Percentiles rank a stretch among this genome's conserved stretches.
Conservation (phyloP, 2,888 invertebrate species). For the Priocnemis perturbator region DNA sequence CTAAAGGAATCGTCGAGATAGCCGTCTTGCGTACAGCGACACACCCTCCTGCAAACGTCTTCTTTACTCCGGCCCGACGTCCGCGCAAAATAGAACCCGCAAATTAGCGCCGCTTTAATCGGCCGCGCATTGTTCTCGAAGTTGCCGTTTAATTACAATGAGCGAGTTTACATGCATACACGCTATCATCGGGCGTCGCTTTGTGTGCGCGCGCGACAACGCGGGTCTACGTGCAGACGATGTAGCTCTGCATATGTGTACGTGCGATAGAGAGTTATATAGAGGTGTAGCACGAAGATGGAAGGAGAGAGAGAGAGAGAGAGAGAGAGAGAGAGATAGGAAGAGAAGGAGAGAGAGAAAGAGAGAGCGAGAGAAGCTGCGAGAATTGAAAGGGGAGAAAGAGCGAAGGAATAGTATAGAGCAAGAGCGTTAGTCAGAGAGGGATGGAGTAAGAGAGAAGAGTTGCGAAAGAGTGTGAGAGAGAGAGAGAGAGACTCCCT, state of each 20-base stretch:
- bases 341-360: slow-evolving; percentile 14
- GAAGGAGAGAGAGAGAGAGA: slow-evolving; percentile 7
- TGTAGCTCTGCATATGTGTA: slow-evolving; percentile 3
- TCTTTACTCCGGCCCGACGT: neutral
- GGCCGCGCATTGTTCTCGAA: slow-evolving; percentile 27
- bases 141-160: slow-evolving; percentile 34
- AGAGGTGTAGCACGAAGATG: neutral
- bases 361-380: slow-evolving; percentile 12
- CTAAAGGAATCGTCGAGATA: too few relatives aligned
- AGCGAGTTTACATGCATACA: too few relatives aligned
- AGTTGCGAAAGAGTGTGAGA: slow-evolving; percentile 18
- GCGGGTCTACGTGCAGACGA: neutral
- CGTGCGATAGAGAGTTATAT: slow-evolving; percentile 10
- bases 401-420: slow-evolving; percentile 11
- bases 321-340: neutral
- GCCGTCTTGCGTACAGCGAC: neutral
- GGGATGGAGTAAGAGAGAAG: slow-evolving; percentile 27
- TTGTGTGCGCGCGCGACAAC: too few relatives aligned
- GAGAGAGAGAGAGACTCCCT: slow-evolving; percentile 49
- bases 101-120: slow-evolving; percentile 39
- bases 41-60: neutral
- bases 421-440: slow-evolving; percentile 21
- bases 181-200: too few relatives aligned
- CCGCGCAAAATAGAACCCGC: slow-evolving; percentile 11
- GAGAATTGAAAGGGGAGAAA: slow-evolving; percentile 12